Evolutionary conservation across 1,140 invertebrate species (phyloP), one percentile per base, ranked within the genome.

Genomic region (Leptinotarsa undecemlineata): DNA sequence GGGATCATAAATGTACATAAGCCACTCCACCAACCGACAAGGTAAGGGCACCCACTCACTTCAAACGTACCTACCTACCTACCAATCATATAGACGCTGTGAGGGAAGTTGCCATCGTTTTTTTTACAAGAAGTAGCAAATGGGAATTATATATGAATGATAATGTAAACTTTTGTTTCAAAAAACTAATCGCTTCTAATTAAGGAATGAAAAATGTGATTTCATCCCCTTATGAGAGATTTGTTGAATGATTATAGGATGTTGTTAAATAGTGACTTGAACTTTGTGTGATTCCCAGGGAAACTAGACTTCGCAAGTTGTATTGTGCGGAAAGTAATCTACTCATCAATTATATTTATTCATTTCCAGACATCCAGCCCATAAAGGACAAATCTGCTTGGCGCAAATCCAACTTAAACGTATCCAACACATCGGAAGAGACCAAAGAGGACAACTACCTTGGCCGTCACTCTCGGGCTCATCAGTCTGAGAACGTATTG

Each of bases 301-400:
- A 11, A 42, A 42, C 33, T 42, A 11, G 33, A 3, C 8, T 6
- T 61, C 14, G 15, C 60, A 61, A n/a, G 17, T 17, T 20, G 20
- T 61, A 61, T 20, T 20, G 20, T n/a, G 15, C 5, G 0, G 17
- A 61, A 61, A 61, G 60, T n/a, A 20, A 8, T 20, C 6, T 2
- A 20, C 13, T 20, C 61, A 42, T 17, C 3, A 20, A 63, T 4
- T 57, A n/a, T 48, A 21, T 60, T 74, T 70, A 60, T 69, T 48
- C 15, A 26, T 21, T 42, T 75, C 2, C 82, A 93, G 92, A 92
- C 87, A 90, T 90, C 20, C 91, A 93, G 86, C 90, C 90, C 26
- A 87, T 87, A 62, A 93, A 93, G 85, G 93, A 95, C 81, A 92
- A 91, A 84, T 92, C 92, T 60, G 87, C 91, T 33, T 94, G 93